Percentiles rank a stretch among this genome's conserved stretches.
Evolutionary conservation across 2,888 invertebrate genomes (phyloP).

Genomic region (Protodeltote pygarga): DNA sequence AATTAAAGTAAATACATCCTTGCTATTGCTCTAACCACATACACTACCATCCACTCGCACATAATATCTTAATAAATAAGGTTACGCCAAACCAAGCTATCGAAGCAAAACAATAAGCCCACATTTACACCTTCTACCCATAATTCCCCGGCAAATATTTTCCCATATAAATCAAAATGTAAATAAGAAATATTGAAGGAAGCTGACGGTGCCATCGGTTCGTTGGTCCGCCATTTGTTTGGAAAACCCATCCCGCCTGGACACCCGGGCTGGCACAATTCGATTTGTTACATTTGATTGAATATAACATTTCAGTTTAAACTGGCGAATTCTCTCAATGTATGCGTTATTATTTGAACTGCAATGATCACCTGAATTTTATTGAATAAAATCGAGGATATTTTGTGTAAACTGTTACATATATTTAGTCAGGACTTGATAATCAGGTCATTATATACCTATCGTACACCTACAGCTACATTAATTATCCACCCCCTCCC

Average conservation of each 20-base stretch:
- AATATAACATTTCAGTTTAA: constrained; percentile 41
- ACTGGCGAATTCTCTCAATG: constrained; percentile 32
- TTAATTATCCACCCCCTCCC: too few relatives aligned
- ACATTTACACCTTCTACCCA: constrained; percentile 1
- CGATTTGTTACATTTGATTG: constrained; percentile 58
- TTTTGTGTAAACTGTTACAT: too few relatives aligned
- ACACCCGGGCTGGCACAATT: constrained; percentile 53
- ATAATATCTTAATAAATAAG: too few relatives aligned
- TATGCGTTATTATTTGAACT: constrained; percentile 19
- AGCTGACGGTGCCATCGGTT: constrained; percentile 55
- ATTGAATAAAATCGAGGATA: not conserved
- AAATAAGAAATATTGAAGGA: constrained; percentile 45
- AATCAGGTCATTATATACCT: too few relatives aligned
- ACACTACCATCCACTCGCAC: too few relatives aligned
- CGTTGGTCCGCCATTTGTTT: constrained; percentile 68
- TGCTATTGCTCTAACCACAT: too few relatives aligned
- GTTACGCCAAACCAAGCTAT: not conserved
- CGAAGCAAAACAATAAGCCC: not conserved
- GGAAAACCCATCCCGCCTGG: constrained; percentile 58
- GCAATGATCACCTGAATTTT: not conserved
- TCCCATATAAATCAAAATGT: constrained; percentile 38
- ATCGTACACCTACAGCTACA: too few relatives aligned
- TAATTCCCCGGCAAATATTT: constrained; percentile 29
- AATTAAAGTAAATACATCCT: not conserved
- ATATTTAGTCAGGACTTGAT: too few relatives aligned